Evolutionary conservation across 2,888 invertebrate genomes (phyloP).

Genomic region (Aspidapion aeneum): DNA sequence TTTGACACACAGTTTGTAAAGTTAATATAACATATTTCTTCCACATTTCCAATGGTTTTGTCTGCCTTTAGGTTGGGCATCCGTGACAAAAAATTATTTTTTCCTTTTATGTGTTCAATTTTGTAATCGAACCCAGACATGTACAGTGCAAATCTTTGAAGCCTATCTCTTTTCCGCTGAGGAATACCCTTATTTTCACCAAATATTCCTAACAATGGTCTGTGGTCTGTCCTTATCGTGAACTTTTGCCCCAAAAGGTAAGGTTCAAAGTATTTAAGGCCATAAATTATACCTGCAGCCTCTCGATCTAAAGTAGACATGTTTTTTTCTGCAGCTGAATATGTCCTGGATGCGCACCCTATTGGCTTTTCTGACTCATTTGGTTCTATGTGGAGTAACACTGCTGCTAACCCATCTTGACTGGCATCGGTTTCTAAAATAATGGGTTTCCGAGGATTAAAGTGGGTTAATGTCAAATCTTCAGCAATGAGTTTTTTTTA

Average conservation of each 20-base stretch:
- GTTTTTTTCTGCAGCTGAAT: background rate
- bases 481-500: background rate
- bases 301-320: background rate
- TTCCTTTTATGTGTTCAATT: background rate
- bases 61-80: background rate
- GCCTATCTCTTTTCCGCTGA: background rate
- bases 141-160: background rate
- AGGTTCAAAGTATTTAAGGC: background rate
- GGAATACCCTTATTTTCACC: slow-evolving; percentile 3
- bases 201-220: background rate
- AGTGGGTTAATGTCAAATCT: background rate
- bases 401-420: background rate
- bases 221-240: background rate
- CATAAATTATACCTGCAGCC: background rate
- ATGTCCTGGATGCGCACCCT: background rate
- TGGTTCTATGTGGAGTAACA: no score
- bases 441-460: background rate
- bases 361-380: background rate
- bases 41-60: background rate
- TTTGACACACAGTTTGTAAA: background rate
- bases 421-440: no score
- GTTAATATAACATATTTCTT: background rate
- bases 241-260: background rate
- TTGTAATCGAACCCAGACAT: slow-evolving; percentile 5
- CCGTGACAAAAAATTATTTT: background rate